Evolutionary conservation across 35 echinoderm and acorn worm genomes (phyloP).

Genomic region (Patiria miniata): DNA sequence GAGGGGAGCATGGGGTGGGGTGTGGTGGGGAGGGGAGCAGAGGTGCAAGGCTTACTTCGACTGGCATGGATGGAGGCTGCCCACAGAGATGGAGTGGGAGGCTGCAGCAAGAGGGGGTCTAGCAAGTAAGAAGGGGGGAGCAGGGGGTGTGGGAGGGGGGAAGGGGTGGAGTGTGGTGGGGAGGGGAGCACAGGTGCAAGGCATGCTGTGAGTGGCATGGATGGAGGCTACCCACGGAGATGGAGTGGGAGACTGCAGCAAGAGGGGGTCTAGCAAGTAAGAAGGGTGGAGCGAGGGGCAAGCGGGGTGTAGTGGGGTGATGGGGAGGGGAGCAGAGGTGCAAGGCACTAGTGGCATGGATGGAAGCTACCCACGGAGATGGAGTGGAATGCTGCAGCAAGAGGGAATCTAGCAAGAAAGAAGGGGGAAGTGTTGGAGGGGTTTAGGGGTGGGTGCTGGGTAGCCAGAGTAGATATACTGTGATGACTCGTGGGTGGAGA

Average conservation of each 20-base stretch:
- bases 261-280: constrained; percentile 38
- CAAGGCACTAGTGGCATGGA: constrained; percentile 90
- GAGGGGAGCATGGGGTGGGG: not conserved
- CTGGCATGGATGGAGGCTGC: constrained; percentile 92
- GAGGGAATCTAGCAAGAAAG: constrained; percentile 34
- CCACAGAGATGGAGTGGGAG: constrained; percentile 91
- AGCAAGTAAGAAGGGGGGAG: not conserved
- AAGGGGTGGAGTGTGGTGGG: not conserved
- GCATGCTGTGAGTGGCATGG: constrained; percentile 95
- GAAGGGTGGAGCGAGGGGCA: too few relatives aligned
- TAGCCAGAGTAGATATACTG: constrained; percentile 24
- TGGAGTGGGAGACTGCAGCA: constrained; percentile 94
- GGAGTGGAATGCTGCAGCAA: constrained; percentile 93
- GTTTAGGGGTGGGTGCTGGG: too few relatives aligned
- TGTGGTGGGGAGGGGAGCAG: not conserved
- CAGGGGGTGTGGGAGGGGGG: not conserved
- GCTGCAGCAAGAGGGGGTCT: not conserved
- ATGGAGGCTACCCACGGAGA: constrained; percentile 82
- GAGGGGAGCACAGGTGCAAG: not conserved
- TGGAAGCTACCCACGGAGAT: constrained; percentile 80
- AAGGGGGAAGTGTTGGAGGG: too few relatives aligned
- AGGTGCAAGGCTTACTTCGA: constrained; percentile 85
- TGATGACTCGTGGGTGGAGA: constrained; percentile 91
- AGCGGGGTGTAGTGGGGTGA: too few relatives aligned
- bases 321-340: too few relatives aligned